phyloP scores from a whole-genome alignment of 2,888 invertebrate species.

The Pinctada fucata region DNA sequence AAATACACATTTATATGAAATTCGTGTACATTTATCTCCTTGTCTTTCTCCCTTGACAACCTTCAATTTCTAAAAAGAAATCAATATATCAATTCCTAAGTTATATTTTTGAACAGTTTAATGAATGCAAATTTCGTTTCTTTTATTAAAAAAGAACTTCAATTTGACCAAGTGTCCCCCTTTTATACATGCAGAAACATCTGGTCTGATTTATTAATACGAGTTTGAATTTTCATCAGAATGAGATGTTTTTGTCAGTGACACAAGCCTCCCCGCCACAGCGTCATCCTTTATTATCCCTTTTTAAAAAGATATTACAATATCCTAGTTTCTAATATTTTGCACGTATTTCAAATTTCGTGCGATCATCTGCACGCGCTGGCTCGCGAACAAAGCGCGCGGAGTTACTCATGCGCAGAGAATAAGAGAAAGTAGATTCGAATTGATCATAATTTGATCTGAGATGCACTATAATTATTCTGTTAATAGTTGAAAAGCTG shows the following conservation, averaged over 20 bases:
- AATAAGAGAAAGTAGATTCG: background rate
- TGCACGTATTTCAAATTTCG: background rate
- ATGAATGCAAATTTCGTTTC: too few species aligned
- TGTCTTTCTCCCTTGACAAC: too few species aligned
- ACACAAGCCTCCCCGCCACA: background rate
- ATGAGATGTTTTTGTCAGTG: background rate
- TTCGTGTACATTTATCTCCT: too few species aligned
- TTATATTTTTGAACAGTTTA: too few species aligned
- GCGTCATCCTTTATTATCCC: background rate
- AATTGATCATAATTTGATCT: background rate
- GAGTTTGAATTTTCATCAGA: background rate
- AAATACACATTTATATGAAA: too few species aligned
- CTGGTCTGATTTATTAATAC: background rate
- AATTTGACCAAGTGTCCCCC: too few species aligned
- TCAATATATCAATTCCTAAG: too few species aligned
- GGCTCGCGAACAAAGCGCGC: background rate
- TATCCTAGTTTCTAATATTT: background rate
- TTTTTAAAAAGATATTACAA: slow-evolving; percentile 1
- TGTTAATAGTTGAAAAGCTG: background rate
- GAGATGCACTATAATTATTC: background rate
- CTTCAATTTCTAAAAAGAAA: too few species aligned
- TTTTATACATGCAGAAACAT: background rate
- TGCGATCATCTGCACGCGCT: background rate
- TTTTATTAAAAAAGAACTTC: too few species aligned
- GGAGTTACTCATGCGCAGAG: background rate